A percentile compares a stretch with the other conserved stretches of the same genome.
Evolutionary conservation across 2,797 vertebrate genomes (phyloP).

Genomic region (Spinus olivaceus): DNA sequence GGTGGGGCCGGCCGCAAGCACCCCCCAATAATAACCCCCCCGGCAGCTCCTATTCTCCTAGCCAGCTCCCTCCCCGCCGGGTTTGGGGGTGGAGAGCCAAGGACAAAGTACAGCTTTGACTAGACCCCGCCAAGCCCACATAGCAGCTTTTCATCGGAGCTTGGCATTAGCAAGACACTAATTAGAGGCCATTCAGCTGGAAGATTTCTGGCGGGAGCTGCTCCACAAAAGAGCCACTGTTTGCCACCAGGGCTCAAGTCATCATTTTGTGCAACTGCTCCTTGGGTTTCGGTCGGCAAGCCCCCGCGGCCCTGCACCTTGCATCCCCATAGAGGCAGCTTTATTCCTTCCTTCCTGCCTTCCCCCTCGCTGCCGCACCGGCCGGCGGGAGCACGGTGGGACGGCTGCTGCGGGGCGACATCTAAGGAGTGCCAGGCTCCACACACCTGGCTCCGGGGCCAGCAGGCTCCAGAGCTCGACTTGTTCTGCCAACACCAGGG

Average conservation of each 20-base stretch:
- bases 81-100: conserved; percentile 40
- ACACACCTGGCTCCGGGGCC: neutral
- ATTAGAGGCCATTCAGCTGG: conserved; percentile 75
- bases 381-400: neutral
- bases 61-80: conserved; percentile 22
- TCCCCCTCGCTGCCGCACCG: neutral
- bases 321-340: conserved; percentile 50
- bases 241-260: conserved; percentile 54
- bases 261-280: conserved; percentile 49
- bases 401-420: conserved; percentile 24
- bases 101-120: conserved; percentile 71
- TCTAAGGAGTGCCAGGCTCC: neutral
- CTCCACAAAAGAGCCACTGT: conserved; percentile 60
- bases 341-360: conserved; percentile 63
- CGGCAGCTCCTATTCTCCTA: conserved; percentile 46
- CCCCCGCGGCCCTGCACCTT: conserved; percentile 48
- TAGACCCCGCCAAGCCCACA: conserved; percentile 56
- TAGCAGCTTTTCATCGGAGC: conserved; percentile 69
- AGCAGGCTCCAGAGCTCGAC: neutral
- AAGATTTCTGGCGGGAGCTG: conserved; percentile 58
- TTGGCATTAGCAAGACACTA: conserved; percentile 67
- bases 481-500: fast-evolving
- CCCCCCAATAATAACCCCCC: conserved; percentile 24
- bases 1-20: neutral
- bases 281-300: conserved; percentile 54